Conservation (phyloP, 1,140 invertebrate species). For the Batillaria attramentaria region DNA sequence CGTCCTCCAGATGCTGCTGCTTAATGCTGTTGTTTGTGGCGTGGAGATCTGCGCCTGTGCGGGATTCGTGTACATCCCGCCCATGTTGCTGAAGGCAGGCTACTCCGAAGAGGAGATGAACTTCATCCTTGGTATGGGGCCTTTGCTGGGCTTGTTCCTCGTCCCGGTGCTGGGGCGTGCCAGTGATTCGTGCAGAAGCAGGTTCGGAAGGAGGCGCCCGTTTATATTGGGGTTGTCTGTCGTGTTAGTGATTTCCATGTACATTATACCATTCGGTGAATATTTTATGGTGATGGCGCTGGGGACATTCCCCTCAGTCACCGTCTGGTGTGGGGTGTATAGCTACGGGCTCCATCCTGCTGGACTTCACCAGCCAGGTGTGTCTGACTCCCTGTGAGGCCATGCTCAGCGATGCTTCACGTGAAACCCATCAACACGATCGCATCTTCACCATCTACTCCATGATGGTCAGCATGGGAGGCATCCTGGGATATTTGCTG, state of each 20-base stretch:
- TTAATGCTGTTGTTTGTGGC: slow-evolving; percentile 74
- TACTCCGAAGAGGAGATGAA: slow-evolving; percentile 73
- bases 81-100: slow-evolving; percentile 73
- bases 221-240: slow-evolving; percentile 72
- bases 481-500: slow-evolving; percentile 73
- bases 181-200: slow-evolving; percentile 71
- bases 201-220: slow-evolving; percentile 72
- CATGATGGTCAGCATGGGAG: slow-evolving; percentile 73
- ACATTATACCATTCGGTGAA: slow-evolving; percentile 68
- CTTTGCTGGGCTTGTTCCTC: slow-evolving; percentile 71
- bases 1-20: slow-evolving; percentile 59
- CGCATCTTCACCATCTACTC: slow-evolving; percentile 73
- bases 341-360: slow-evolving; percentile 70
- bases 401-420: slow-evolving; percentile 71
- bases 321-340: slow-evolving; percentile 58
- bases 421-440: slow-evolving; percentile 64
- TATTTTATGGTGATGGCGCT: slow-evolving; percentile 52
- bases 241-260: slow-evolving; percentile 68
- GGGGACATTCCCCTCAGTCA: slow-evolving; percentile 45
- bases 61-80: slow-evolving; percentile 74
- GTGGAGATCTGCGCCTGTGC: slow-evolving; percentile 73
- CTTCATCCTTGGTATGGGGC: slow-evolving; percentile 71
- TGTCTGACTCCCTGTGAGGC: slow-evolving; percentile 74
- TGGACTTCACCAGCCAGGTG: slow-evolving; percentile 74
- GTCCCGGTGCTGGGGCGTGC: slow-evolving; percentile 72